Percentiles rank a stretch among this genome's conserved stretches.
Evolutionary conservation across 2,113 vertebrate genomes (phyloP).

Genomic region (Heloderma charlesbogerti): DNA sequence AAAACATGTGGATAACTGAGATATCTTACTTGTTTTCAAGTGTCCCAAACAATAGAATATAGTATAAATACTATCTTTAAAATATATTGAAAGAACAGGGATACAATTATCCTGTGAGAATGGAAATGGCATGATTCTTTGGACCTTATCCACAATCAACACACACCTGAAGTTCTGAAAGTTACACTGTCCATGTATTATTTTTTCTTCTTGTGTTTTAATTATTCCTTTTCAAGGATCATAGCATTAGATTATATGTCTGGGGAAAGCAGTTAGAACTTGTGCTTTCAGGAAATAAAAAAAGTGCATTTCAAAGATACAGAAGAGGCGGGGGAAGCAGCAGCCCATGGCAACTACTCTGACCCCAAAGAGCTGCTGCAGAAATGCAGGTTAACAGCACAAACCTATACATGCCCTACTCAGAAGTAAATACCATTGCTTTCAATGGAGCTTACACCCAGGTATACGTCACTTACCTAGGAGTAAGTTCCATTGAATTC

Average conservation of each 20-base stretch:
- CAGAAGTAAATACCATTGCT: background rate
- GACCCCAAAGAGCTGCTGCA: background rate
- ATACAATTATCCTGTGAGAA: background rate
- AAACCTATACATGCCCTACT: background rate
- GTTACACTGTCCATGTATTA: background rate
- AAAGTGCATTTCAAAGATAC: background rate
- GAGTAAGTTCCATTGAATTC: background rate
- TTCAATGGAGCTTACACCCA: background rate
- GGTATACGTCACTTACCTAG: background rate
- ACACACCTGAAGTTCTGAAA: background rate
- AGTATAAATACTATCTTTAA: background rate
- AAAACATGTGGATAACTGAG: background rate
- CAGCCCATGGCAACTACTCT: background rate
- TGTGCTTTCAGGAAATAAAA: background rate
- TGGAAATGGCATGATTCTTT: background rate
- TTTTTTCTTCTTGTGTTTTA: background rate
- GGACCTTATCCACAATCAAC: background rate
- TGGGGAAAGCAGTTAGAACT: background rate
- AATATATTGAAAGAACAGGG: background rate
- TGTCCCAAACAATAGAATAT: background rate
- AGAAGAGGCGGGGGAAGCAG: background rate
- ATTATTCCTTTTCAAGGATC: background rate
- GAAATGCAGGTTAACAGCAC: background rate
- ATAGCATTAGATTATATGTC: background rate
- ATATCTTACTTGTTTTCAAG: background rate